phyloP scores from a whole-genome alignment of 2,888 invertebrate species.

The Amphipoea lucens region DNA sequence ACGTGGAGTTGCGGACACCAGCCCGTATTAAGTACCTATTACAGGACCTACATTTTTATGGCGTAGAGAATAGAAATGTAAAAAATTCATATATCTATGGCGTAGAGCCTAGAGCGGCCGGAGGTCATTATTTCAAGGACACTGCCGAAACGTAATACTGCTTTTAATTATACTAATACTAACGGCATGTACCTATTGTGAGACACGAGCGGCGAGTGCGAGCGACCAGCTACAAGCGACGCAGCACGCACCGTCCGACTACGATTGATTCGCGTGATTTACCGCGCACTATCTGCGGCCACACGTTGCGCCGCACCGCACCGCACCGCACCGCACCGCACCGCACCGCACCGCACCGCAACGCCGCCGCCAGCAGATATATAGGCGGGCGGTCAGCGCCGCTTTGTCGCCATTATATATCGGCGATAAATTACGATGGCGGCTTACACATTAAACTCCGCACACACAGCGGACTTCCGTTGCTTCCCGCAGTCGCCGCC shows the following conservation, averaged over 20 bases:
- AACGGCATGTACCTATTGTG: too few species aligned
- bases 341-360: neutral
- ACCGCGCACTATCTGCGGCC: constrained; percentile 25
- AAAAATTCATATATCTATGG: too few species aligned
- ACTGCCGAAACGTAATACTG: too few species aligned
- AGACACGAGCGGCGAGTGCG: neutral
- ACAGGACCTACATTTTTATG: too few species aligned
- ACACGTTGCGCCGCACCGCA: neutral
- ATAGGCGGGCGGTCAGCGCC: neutral
- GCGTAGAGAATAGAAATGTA: too few species aligned
- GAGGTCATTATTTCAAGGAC: too few species aligned
- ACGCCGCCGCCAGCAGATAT: neutral
- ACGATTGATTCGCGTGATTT: constrained; percentile 35
- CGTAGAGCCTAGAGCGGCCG: too few species aligned
- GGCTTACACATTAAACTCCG: constrained; percentile 27
- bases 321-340: neutral
- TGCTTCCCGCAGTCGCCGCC: neutral
- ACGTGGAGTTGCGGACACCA: too few species aligned
- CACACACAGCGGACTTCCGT: neutral
- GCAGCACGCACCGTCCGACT: neutral
- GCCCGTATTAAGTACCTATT: too few species aligned
- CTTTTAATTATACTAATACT: too few species aligned
- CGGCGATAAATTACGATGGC: constrained; percentile 42
- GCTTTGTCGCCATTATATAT: constrained; percentile 42
- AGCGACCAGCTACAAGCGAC: neutral